These are phyloP conservation scores for Streblospio benedicti DNA, from an alignment of 1,140 invertebrate species.

Conservation along the genomic window DNA sequence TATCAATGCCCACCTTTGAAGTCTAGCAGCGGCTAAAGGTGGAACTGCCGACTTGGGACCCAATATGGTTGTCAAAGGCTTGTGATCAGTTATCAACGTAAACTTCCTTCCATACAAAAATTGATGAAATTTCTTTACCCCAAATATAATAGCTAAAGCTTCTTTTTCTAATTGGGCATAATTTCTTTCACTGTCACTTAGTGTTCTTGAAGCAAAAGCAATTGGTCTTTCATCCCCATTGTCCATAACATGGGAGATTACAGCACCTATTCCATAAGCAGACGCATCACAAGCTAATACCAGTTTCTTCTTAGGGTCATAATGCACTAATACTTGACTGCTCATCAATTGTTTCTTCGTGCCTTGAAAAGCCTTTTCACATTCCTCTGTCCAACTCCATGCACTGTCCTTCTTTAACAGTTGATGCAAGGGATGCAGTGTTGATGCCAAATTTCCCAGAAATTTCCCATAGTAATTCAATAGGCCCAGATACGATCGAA, in stretches of 20 bases:
- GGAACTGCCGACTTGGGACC: conserved; percentile 23
- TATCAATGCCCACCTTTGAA: conserved; percentile 41
- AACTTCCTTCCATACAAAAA: conserved; percentile 47
- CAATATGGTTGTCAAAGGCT: conserved; percentile 33
- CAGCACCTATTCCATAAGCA: conserved; percentile 22
- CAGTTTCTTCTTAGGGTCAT: conserved; percentile 23
- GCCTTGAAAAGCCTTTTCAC: conserved; percentile 16
- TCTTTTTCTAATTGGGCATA: conserved; percentile 46
- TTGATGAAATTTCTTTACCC: conserved; percentile 50
- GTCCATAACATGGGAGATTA: conserved; percentile 32
- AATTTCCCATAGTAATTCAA: conserved; percentile 48
- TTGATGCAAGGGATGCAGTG: conserved; percentile 31
- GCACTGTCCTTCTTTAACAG: conserved; percentile 39
- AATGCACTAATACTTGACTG: conserved; percentile 22
- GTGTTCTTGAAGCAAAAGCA: conserved; percentile 45
- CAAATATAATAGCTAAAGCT: conserved; percentile 50
- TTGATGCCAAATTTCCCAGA: conserved; percentile 17
- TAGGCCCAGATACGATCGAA: conserved; percentile 41
- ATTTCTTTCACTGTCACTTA: conserved; percentile 22
- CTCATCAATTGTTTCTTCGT: conserved; percentile 21
- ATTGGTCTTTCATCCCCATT: conserved; percentile 35
- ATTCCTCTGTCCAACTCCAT: conserved; percentile 14
- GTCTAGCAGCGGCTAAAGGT: conserved; percentile 24
- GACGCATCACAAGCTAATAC: conserved; percentile 27
- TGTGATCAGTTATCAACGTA: conserved; percentile 39